These are phyloP conservation scores for roundworm (Caenorhabditis elegans) DNA, from an alignment of 1,140 invertebrate genomes.

Conservation along the genomic window DNA sequence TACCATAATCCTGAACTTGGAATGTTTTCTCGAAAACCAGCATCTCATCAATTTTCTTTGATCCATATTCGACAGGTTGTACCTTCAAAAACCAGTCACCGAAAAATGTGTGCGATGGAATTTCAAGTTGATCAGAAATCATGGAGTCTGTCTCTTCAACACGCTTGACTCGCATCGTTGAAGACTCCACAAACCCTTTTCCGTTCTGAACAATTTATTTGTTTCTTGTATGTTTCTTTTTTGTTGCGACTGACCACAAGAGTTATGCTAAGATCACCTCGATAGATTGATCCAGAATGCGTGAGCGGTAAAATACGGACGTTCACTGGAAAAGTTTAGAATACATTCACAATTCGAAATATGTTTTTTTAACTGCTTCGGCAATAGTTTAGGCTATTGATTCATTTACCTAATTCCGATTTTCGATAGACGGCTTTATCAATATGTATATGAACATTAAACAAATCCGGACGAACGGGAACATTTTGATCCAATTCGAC, in stretches of 20 bases:
- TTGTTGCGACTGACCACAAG: background rate
- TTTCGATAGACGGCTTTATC: background rate
- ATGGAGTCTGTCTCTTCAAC: background rate
- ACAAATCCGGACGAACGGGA: background rate
- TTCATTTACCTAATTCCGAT: background rate
- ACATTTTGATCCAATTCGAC: background rate
- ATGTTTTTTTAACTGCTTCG: too few relatives aligned
- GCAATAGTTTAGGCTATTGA: too few relatives aligned
- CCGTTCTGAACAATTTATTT: background rate
- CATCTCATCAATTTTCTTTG: background rate
- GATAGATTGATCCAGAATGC: background rate
- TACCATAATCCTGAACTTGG: conserved; percentile 15
- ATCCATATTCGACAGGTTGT: background rate
- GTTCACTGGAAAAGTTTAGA: background rate
- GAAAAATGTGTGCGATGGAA: conserved; percentile 12
- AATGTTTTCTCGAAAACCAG: background rate
- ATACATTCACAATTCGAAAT: too few relatives aligned
- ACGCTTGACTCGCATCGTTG: background rate
- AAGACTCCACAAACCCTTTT: conserved; percentile 11
- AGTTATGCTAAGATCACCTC: background rate
- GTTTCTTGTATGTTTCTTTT: too few relatives aligned
- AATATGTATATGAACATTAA: conserved; percentile 14
- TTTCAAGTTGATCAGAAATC: background rate
- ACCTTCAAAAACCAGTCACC: conserved; percentile 1
- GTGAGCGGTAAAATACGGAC: background rate